Evolutionary conservation across 1,140 invertebrate genomes (phyloP), one percentile per base, ranked within the genome.

Genomic region (Scaptomyza graminum): DNA sequence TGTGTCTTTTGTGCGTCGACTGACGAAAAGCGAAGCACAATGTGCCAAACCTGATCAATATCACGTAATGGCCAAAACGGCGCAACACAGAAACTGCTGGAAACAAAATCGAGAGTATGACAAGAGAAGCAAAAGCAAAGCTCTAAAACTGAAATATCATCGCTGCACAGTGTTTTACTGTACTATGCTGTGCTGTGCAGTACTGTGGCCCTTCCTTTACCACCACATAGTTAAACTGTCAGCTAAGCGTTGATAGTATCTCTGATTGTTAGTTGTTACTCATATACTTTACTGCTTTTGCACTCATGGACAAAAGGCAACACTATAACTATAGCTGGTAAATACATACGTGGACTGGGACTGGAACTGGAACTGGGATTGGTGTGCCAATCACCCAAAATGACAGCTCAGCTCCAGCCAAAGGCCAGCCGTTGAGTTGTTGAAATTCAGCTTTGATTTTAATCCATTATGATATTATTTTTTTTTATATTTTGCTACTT

Each of bases 61-160:
- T 82, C 70, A 82, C 79, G 79, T 74, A 70, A 63, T 71, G 49
- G 50, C 46, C 39, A 28, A 41, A 41, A 41, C 31, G 55, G n/a
- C 43, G 25, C 46, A 28, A 34, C 9, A 50, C 13, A 8, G 7
- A 46, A 65, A 72, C 51, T 34, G 25, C 11, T 65, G 9, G 31
- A 28, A 16, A 49, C 11, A 28, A 46, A 50, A 11, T 55, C 8
- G n/a, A 16, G 15, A 52, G 39, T 52, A 34, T 34, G 31, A 8
- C 31, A 9, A 9, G 31, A 34, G 31, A 34, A 11, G 22, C 39
- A 25, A 43, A 50, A 16, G 0, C 47, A 18, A 15, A 44, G 34
- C 16, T 31, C 28, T 31, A 11, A 56, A 67, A 52, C 69, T 70
- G 70, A 71, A 74, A 74, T 82, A 78, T 82, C 74, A 82, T 74